Percentiles rank a stretch among this genome's conserved stretches.
Conservation (phyloP, 2,888 invertebrate genomes). For the Acleris cristana region DNA sequence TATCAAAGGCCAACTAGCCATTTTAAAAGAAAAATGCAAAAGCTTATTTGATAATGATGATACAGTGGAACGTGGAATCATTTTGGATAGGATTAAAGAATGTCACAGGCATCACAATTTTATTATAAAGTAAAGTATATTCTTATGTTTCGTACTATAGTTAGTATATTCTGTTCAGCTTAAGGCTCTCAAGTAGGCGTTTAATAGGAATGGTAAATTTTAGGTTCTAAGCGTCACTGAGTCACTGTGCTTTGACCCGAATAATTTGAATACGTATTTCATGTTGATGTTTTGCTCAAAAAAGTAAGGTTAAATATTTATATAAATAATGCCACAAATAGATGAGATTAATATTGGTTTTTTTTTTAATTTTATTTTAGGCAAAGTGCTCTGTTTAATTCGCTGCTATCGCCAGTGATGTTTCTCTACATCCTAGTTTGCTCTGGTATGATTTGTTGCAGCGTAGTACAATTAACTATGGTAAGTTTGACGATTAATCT, state of each 20-base stretch:
- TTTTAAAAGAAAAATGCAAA: constrained; percentile 55
- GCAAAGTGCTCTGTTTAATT: constrained; percentile 51
- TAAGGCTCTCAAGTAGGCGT: too few relatives aligned
- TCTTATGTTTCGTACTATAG: neutral
- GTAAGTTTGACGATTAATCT: constrained; percentile 50
- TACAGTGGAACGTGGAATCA: constrained; percentile 37
- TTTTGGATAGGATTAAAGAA: constrained; percentile 56
- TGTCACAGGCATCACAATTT: constrained; percentile 63
- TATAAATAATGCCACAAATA: too few relatives aligned
- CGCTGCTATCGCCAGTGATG: constrained; percentile 63
- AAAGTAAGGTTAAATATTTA: neutral
- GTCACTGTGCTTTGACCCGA: neutral
- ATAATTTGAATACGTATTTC: neutral
- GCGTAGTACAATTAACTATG: constrained; percentile 60
- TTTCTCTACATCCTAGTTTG: constrained; percentile 65
- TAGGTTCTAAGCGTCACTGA: too few relatives aligned
- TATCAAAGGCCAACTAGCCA: constrained; percentile 63
- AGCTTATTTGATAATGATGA: constrained; percentile 50
- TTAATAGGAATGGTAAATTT: neutral
- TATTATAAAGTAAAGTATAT: constrained; percentile 53
- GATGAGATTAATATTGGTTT: neutral
- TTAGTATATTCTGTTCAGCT: too few relatives aligned
- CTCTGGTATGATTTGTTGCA: constrained; percentile 66
- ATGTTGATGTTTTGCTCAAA: neutral
- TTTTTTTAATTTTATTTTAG: constrained; percentile 51